Evolutionary conservation across 2,113 vertebrate species (phyloP).

Genomic region (Hippopotamus amphibius): DNA sequence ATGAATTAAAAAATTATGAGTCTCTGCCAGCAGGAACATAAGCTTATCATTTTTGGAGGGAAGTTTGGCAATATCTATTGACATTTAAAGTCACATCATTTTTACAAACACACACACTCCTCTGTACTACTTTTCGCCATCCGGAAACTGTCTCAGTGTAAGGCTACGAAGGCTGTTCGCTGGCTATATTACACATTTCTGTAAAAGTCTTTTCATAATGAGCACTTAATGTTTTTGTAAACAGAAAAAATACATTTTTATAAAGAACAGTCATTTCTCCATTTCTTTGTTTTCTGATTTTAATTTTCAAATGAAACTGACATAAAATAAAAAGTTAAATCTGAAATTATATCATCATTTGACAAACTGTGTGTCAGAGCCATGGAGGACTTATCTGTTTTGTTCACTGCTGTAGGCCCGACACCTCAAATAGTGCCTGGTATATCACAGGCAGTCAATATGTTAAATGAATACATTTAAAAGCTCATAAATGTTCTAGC

Average conservation of each 20-base stretch:
- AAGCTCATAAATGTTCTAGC: background rate
- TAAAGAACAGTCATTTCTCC: background rate
- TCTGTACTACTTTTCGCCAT: background rate
- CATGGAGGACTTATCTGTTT: background rate
- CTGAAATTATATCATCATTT: background rate
- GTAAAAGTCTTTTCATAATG: background rate
- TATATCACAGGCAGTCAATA: background rate
- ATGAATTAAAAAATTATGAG: background rate
- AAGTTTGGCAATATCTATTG: background rate
- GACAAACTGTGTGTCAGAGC: background rate
- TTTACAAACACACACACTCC: background rate
- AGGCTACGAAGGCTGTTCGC: background rate
- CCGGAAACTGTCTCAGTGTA: background rate
- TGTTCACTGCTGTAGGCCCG: background rate
- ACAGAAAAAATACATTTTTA: background rate
- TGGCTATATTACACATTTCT: background rate
- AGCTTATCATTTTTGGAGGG: background rate
- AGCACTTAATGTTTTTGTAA: background rate
- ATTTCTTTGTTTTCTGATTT: background rate
- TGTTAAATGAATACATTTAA: background rate
- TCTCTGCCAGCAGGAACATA: background rate
- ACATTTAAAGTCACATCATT: background rate
- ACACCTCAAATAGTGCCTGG: background rate
- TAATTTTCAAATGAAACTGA: slow-evolving; percentile 13
- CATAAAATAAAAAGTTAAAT: background rate